Evolutionary conservation across 2,797 vertebrate genomes (phyloP), one percentile per base, ranked within the genome.

Genomic region (Trematomus bernacchii): DNA sequence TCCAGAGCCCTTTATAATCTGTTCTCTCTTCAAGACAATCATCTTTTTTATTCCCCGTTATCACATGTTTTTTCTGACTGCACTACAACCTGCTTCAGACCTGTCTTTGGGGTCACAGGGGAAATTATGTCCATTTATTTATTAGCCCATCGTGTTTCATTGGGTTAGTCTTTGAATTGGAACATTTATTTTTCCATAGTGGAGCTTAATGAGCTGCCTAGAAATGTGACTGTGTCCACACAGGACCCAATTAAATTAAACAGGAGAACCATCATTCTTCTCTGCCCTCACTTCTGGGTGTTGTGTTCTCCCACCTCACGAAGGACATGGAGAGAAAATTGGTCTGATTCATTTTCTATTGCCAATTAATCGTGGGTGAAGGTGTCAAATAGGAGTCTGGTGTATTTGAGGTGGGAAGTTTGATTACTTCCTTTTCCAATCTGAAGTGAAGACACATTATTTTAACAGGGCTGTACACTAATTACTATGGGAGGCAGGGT

Each of bases 171-270:
- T 77, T 70, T 79, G 69, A 85, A 85, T 76, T 85, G 79, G 76
- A 83, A 82, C 87, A 80, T 87, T 92, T 86, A 73, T 91, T 92
- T 89, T 87, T 84, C 68, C 66, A 82, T 76, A 66, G 85, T 51
- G 63, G 77, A 83, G 68, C 79, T 73, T 87, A 85, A 92, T 89
- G 84, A 89, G 89, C 83, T 87, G 79, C 42, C 80, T 75, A 76
- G 80, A 84, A 86, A 82, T 85, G 76, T 76, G 87, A 77, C 77
- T 81, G 61, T 71, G 78, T 90, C 85, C 87, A 91, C 90, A 87
- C 73, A 87, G 83, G 87, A 89, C 53, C 89, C 85, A 89, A 91
- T 92, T 92, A 87, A 85, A 89, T 87, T 68, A 81, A 84, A 80
- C 58, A 77, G 46, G 61, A 77, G 68, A 51, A 59, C 71, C 77